These are phyloP conservation scores for Ianthella basta DNA, from an alignment of 37 sponge, comb jelly and placozoan species.

Conservation along the genomic window DNA sequence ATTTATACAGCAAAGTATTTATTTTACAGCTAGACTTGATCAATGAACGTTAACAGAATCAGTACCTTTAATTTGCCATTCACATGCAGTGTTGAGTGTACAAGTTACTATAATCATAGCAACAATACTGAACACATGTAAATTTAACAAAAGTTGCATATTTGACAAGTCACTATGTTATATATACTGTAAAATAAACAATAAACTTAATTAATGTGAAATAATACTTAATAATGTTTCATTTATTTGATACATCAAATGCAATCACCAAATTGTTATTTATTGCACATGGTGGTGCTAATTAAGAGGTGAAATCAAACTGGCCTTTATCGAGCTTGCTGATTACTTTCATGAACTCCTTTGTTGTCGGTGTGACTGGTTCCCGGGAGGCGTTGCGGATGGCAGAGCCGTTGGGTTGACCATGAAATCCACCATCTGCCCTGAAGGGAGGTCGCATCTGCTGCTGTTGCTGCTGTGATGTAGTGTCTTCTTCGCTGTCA, in stretches of 20 bases:
- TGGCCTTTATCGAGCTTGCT: constrained; percentile 19
- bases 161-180: no score
- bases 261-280: no score
- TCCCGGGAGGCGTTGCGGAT: background rate
- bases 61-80: no score
- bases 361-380: constrained; percentile 12
- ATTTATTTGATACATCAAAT: no score
- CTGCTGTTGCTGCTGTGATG: background rate
- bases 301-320: background rate
- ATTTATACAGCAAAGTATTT: background rate
- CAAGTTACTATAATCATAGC: no score
- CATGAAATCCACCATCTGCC: background rate
- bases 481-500: constrained; percentile 9
- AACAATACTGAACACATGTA: no score
- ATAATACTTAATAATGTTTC: no score
- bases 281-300: background rate
- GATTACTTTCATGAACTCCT: constrained; percentile 10
- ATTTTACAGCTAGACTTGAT: background rate
- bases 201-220: no score
- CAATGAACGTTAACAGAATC: background rate
- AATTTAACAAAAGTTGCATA: no score
- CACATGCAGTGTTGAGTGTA: no score
- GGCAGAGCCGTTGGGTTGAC: background rate
- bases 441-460: background rate
- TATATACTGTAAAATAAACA: no score